Conservation (phyloP, 2,113 vertebrate genomes). For the Poicephalus meyeri region DNA sequence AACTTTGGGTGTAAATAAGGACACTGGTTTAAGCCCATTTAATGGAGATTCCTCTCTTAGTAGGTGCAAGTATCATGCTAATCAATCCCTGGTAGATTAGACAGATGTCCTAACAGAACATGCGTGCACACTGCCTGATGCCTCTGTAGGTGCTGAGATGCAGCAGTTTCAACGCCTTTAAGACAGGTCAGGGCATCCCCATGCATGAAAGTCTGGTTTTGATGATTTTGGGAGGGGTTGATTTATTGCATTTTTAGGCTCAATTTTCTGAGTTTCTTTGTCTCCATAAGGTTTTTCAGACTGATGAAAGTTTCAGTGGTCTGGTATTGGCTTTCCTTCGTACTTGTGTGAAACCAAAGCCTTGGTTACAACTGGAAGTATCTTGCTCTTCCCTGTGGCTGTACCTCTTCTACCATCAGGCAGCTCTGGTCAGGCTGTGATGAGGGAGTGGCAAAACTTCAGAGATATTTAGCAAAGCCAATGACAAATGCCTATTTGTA, state of each 20-base stretch:
- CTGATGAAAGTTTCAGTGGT: background rate
- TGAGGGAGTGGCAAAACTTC: background rate
- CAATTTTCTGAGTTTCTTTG: background rate
- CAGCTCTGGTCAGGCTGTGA: background rate
- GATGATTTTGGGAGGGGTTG: background rate
- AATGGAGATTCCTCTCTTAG: background rate
- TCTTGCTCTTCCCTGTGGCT: background rate
- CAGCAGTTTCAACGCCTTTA: background rate
- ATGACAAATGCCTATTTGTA: background rate
- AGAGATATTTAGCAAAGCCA: background rate
- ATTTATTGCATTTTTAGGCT: background rate
- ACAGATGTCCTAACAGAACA: background rate
- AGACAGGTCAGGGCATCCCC: background rate
- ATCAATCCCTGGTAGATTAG: conserved; percentile 25
- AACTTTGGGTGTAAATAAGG: background rate
- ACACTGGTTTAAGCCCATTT: conserved; percentile 12
- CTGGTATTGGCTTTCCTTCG: background rate
- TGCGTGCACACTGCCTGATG: background rate
- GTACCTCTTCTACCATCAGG: background rate
- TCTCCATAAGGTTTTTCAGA: background rate
- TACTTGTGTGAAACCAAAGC: background rate
- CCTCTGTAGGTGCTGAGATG: background rate
- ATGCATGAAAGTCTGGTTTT: background rate
- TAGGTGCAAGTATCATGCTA: background rate
- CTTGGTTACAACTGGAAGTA: background rate